Evolutionary conservation across 2,113 vertebrate genomes (phyloP).

Genomic region (pig (Sus scrofa)): T2T-Sscrofa CM000813.6:153595001-153595500

Average conservation of each 20-base stretch:
- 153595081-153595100: too few relatives aligned
- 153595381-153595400: neutral
- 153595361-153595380: neutral
- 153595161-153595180: too few relatives aligned
- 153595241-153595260: too few relatives aligned
- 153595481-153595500: neutral
- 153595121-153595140: too few relatives aligned
- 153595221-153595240: too few relatives aligned
- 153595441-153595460: neutral
- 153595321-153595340: slow-evolving; percentile 28
- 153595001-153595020: neutral
- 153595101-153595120: too few relatives aligned
- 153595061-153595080: neutral
- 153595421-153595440: neutral
- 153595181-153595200: too few relatives aligned
- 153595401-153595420: neutral
- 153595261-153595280: too few relatives aligned
- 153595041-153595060: neutral
- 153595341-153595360: neutral
- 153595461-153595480: neutral
- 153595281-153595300: too few relatives aligned
- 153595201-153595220: too few relatives aligned
- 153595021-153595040: neutral
- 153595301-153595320: too few relatives aligned
- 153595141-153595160: too few relatives aligned